Conservation (phyloP, 2,113 vertebrate genomes). For the Mormyrus lacerda region DNA sequence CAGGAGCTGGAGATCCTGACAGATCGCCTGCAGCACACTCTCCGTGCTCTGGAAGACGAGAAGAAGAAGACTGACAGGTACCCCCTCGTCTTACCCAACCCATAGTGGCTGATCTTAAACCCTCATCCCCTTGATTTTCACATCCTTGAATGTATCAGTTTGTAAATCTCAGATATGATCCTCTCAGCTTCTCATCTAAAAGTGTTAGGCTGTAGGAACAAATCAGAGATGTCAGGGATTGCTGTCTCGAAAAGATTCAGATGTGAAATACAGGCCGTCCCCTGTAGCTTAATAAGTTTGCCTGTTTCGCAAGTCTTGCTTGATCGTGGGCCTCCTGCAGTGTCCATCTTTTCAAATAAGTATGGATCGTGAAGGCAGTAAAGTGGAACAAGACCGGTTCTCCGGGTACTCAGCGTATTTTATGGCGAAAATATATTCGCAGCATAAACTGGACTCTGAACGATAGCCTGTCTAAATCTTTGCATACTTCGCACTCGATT, state of each 20-base stretch:
- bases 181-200: neutral
- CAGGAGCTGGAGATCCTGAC: conserved; percentile 96
- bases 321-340: neutral
- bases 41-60: conserved; percentile 90
- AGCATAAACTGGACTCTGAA: neutral
- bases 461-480: neutral
- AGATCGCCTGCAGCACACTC: conserved; percentile 90
- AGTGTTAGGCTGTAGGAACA: neutral
- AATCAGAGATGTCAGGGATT: neutral
- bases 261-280: conserved; percentile 12
- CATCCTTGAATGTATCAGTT: neutral
- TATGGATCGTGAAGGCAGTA: conserved; percentile 32
- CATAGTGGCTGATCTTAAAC: neutral
- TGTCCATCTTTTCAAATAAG: conserved; percentile 26
- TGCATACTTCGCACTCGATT: neutral
- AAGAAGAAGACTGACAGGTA: conserved; percentile 99
- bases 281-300: neutral
- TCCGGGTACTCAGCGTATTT: conserved; percentile 22
- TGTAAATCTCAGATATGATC: neutral
- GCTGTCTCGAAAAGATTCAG: conserved; percentile 10
- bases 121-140: neutral
- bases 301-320: neutral
- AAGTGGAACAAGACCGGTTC: conserved; percentile 24
- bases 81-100: neutral
- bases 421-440: neutral